Percentiles rank a stretch among this genome's conserved stretches.
Evolutionary conservation across 2,888 invertebrate species (phyloP).

Genomic region (Ormyrus pomaceus): DNA sequence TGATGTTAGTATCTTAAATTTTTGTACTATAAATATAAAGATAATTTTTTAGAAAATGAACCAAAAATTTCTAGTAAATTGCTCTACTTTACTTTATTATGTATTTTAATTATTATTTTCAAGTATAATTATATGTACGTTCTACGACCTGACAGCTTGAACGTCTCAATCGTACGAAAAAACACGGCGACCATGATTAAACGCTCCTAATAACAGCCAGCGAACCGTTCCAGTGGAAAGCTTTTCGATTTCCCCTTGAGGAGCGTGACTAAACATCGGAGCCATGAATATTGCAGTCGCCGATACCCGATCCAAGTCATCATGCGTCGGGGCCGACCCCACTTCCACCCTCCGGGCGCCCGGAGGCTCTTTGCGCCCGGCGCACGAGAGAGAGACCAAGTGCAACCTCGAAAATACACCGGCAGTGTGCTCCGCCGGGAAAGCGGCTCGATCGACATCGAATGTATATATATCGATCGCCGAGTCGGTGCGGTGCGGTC

Average conservation of each 20-base stretch:
- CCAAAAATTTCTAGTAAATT: no score
- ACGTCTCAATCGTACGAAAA: neutral
- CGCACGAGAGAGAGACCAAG: neutral
- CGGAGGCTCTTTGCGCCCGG: slow-evolving; percentile 13
- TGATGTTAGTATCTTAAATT: no score
- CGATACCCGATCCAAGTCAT: slow-evolving; percentile 1
- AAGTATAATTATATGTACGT: no score
- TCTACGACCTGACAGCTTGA: no score
- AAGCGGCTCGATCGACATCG: slow-evolving; percentile 43
- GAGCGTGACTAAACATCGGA: slow-evolving; percentile 49
- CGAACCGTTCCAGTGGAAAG: slow-evolving; percentile 31
- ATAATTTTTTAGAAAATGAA: no score
- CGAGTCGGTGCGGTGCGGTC: slow-evolving; percentile 19
- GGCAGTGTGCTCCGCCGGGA: neutral
- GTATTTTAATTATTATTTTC: neutral
- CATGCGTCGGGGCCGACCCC: neutral
- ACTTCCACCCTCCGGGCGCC: slow-evolving; percentile 4
- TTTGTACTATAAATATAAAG: no score
- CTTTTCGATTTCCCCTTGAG: slow-evolving; percentile 17
- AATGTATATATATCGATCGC: slow-evolving; percentile 38
- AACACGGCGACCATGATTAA: neutral
- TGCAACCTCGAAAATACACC: slow-evolving; percentile 39
- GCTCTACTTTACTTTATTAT: no score
- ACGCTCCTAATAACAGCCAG: slow-evolving; percentile 12
- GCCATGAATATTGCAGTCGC: slow-evolving; percentile 52